A percentile compares a stretch with the other conserved stretches of the same genome.
Conservation (phyloP, 2,113 vertebrate species). For the Columba livia region DNA sequence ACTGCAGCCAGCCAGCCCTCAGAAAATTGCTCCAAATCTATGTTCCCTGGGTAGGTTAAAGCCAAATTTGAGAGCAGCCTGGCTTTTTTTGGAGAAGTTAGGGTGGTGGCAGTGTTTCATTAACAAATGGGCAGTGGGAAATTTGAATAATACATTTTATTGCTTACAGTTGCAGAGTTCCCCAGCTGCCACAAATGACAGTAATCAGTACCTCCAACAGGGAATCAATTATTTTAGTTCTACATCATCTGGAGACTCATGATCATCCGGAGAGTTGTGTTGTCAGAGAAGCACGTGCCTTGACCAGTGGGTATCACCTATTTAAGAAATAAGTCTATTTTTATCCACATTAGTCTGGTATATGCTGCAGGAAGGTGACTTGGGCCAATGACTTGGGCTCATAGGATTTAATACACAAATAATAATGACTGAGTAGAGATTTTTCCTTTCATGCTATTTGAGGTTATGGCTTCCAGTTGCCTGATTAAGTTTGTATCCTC, state of each 20-base stretch:
- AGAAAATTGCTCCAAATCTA: neutral
- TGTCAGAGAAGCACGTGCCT: neutral
- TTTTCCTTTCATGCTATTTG: neutral
- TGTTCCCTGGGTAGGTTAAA: neutral
- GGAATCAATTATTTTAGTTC: conserved; percentile 7
- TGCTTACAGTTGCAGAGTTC: neutral
- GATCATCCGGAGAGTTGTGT: neutral
- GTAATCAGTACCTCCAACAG: neutral
- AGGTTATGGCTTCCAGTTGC: neutral
- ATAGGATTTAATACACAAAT: neutral
- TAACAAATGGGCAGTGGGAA: neutral
- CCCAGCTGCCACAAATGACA: neutral
- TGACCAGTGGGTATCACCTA: neutral
- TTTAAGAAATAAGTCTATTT: neutral
- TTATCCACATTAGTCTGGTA: neutral
- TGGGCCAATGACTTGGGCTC: neutral
- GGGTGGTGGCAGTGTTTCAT: neutral
- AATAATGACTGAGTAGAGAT: neutral
- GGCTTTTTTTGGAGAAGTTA: neutral
- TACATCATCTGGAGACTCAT: neutral
- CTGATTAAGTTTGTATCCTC: neutral
- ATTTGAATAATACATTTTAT: neutral
- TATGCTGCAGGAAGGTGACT: neutral
- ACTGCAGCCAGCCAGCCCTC: neutral
- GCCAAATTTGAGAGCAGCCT: neutral